Evolutionary conservation across 2,797 vertebrate genomes (phyloP), one percentile per base, ranked within the genome.

Genomic region (Chelmon rostratus): DNA sequence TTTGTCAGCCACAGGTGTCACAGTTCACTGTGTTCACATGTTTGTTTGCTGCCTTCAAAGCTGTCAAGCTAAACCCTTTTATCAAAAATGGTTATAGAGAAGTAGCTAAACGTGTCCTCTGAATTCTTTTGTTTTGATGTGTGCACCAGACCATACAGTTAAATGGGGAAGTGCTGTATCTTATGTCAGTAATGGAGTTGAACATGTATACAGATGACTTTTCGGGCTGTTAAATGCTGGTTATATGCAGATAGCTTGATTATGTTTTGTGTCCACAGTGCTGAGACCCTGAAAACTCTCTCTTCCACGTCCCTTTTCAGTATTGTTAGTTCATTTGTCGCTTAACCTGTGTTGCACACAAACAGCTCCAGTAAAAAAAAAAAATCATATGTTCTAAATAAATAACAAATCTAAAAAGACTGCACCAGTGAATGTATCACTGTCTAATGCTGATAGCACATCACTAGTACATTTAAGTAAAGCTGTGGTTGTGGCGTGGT

Each of bases 81-180:
- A 18, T 61, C 21, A 35, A 40, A 16, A 44, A 54, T 18, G 28
- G 19, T 23, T 28, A 63, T 5, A 2, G 71, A 54, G 49, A 62
- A 28, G 49, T 47, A 35, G 11, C 16, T 23, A 25, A 53, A 56
- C 25, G 37, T 35, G 9, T 16, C 2, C 9, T 12, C 25, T 31
- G 28, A 40, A 23, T 16, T 47, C 21, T 12, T 23, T 11, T 21
- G 40, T 11, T 3, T n/a, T 2, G 13, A 2, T 19, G 25, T 42
- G 42, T 53, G 3, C 64, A 9, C 4, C 38, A 23, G 42, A 33
- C 33, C 13, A 3, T 19, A 18, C 13, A 57, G 52, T 12, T 0
- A 58, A 40, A 65, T 49, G 62, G 28, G 62, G 68, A 78, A 72
- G 28, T 54, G 15, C 50, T 63, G 35, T 11, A 9, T 47, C 16